Base-by-base conservation (phyloP, 2,113 vertebrate species). In the Lepidiolamprologus cunningtoni region DNA sequence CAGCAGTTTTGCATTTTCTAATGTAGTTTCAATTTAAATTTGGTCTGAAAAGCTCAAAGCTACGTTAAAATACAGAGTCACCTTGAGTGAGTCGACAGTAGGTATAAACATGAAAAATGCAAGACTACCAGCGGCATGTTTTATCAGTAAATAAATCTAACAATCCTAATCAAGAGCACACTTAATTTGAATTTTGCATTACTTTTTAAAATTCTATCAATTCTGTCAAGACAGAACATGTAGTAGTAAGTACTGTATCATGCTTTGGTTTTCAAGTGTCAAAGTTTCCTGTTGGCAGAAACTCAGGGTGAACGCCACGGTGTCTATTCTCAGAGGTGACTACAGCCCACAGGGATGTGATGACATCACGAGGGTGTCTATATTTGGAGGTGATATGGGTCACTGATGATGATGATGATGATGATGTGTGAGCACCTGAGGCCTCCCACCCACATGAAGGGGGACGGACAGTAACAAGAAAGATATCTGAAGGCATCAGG, bases 381-480 rank as follows among this genome's bases (percentile, higher is more conserved):
- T 95, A 95, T 96, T 92, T 93, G 89, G 95, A 93, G 81, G 73
- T 47, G 89, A 94, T 88, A 90, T 61, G 92, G 92, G 90, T 91
- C 89, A 90, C 85, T 92, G 93, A 92, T 93, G 88, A 73, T 53
- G 86, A 78, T 86, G 47, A 50, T 53, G 89, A 76, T 86, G 89
- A 86, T 87, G 93, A 87, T 93, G 87, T 63, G 81, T 80, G 79
- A 91, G 86, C 95, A 94, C 94, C 95, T 92, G 92, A 92, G 94
- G 93, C 93, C 83, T 86, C 84, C 83, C 53, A 26, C 81, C 55
- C 52, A 8, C 40, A 57, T 35, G 80, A 87, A n/a, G 42, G 42
- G 83, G 68, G 82, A 90, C 45, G 26, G 81, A 82, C 83, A 84
- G 80, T 21, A 17, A 52, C 45, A 73, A 79, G 8, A 58, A 87